Conservation (phyloP, 1,140 invertebrate genomes). For the Augochlora pura region DNA sequence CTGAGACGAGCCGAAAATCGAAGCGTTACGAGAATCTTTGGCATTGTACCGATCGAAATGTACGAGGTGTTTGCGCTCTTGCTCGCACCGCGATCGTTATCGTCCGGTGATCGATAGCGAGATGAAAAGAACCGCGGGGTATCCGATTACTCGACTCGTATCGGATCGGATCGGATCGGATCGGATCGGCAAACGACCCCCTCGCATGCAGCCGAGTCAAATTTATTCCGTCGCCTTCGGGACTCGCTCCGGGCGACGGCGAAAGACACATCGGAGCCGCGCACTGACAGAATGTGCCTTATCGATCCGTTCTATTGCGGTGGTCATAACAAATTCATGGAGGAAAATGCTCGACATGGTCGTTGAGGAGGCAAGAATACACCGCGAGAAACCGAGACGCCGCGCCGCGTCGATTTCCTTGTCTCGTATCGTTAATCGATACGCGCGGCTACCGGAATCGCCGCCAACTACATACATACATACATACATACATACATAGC, state of each 20-base stretch:
- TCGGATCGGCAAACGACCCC: slow-evolving; percentile 6
- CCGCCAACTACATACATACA: too few species aligned
- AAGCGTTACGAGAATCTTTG: too few species aligned
- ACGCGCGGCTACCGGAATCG: too few species aligned
- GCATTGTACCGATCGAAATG: too few species aligned
- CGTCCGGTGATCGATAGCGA: neutral
- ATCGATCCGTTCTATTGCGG: slow-evolving; percentile 48
- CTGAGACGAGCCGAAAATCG: too few species aligned
- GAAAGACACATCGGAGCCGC: slow-evolving; percentile 33
- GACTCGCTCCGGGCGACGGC: slow-evolving; percentile 14
- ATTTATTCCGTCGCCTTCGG: slow-evolving; percentile 25
- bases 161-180: neutral
- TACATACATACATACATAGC: too few species aligned
- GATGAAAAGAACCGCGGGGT: neutral
- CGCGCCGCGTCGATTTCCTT: slow-evolving; percentile 13
- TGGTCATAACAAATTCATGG: slow-evolving; percentile 44
- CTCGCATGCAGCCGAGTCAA: slow-evolving; percentile 12
- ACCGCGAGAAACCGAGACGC: neutral
- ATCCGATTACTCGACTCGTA: slow-evolving; percentile 12
- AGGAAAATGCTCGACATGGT: slow-evolving; percentile 23
- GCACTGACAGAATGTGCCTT: slow-evolving; percentile 44
- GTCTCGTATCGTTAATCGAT: too few species aligned
- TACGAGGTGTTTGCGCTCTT: too few species aligned
- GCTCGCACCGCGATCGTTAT: neutral
- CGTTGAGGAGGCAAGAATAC: neutral